Conservation (phyloP, 2,797 vertebrate species). For the Decapterus maruadsi region DNA sequence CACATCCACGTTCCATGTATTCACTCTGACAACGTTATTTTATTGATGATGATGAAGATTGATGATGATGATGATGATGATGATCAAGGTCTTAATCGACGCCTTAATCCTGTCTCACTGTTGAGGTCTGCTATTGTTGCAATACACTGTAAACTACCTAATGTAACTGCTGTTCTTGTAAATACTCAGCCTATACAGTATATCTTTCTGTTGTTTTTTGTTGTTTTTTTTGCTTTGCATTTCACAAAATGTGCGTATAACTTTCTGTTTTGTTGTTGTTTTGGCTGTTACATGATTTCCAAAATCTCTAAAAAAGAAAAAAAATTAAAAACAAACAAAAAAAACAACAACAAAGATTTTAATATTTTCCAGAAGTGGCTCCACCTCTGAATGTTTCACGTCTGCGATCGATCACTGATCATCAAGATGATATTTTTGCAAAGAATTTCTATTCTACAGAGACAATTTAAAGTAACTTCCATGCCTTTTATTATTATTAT, state of each 20-base stretch:
- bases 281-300: slow-evolving; percentile 36
- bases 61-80: slow-evolving; percentile 20
- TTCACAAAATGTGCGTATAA: slow-evolving; percentile 34
- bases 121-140: slow-evolving; percentile 59
- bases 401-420: slow-evolving; percentile 26
- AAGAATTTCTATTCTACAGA: slow-evolving; percentile 66
- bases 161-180: slow-evolving; percentile 64
- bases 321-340: no score
- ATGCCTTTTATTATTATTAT: no score
- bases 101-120: slow-evolving; percentile 76
- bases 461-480: slow-evolving; percentile 37
- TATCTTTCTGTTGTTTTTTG: neutral
- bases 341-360: neutral
- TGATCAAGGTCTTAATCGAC: slow-evolving; percentile 60
- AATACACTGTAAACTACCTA: slow-evolving; percentile 69
- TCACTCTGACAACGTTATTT: slow-evolving; percentile 43
- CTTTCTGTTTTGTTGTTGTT: slow-evolving; percentile 27
- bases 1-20: slow-evolving; percentile 21
- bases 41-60: slow-evolving; percentile 24
- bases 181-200: slow-evolving; percentile 22
- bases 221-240: slow-evolving; percentile 45
- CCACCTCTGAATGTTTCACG: slow-evolving; percentile 59
- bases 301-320: neutral
- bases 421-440: slow-evolving; percentile 70
- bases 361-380: slow-evolving; percentile 36